A percentile compares a stretch with the other conserved stretches of the same genome.
Conservation (phyloP, 2,113 vertebrate genomes). For the Paratilapia polleni region DNA sequence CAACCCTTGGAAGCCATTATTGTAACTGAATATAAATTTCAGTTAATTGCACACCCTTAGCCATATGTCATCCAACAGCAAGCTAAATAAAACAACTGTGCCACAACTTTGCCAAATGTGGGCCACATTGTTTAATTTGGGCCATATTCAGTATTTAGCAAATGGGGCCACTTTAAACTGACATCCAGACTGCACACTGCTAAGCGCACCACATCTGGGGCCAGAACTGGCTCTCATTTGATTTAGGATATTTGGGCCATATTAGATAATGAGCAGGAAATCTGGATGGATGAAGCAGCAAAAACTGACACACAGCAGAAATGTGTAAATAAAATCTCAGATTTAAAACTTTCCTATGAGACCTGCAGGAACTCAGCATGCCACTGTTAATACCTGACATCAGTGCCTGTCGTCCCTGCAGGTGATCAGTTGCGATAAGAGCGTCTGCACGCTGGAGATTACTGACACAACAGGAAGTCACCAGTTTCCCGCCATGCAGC, state of each 20-base stretch:
- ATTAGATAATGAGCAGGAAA: not conserved
- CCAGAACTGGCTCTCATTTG: not conserved
- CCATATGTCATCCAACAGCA: too few species aligned
- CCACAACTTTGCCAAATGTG: not conserved
- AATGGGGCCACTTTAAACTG: too few species aligned
- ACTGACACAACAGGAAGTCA: slow-evolving; percentile 95
- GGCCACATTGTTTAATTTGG: not conserved
- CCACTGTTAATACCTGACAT: not conserved
- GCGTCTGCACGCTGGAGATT: slow-evolving; percentile 94
- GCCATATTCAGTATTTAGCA: not conserved
- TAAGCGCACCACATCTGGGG: not conserved
- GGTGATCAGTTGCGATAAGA: slow-evolving; percentile 97
- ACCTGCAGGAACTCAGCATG: not conserved
- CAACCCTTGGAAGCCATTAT: too few species aligned
- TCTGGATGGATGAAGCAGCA: not conserved
- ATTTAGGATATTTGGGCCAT: not conserved
- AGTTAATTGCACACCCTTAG: too few species aligned
- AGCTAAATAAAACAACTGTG: not conserved
- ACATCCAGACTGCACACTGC: not conserved
- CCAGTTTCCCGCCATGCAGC: slow-evolving; percentile 97
- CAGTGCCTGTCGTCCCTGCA: slow-evolving; percentile 1
- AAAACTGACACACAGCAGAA: not conserved
- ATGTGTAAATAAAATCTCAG: not conserved
- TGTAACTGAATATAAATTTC: too few species aligned
- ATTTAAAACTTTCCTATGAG: not conserved